Conservation (phyloP, 53 echinoderm and acorn worm genomes). For the Hippasteria phrygiana region DNA sequence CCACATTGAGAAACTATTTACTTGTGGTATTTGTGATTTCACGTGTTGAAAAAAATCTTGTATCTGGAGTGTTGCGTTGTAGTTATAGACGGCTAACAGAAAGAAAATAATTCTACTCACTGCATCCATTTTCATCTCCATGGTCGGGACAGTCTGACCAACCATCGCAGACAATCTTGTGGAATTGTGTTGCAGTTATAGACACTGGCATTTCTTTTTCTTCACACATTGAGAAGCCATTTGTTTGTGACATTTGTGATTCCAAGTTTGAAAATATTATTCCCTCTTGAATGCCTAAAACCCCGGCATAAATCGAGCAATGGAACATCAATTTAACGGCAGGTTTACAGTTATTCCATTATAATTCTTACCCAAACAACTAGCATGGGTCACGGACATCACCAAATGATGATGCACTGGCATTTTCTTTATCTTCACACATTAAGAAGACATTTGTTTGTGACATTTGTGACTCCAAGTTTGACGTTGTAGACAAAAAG, state of each 20-base stretch:
- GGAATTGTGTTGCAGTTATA: background rate
- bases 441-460: background rate
- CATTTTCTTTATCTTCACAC: background rate
- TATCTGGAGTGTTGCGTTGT: too few relatives aligned
- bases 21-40: background rate
- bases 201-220: background rate
- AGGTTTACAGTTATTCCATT: too few relatives aligned
- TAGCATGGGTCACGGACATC: too few relatives aligned
- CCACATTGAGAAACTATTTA: too few relatives aligned
- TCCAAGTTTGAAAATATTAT: background rate
- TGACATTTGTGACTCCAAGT: background rate
- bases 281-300: background rate
- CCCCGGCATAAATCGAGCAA: too few relatives aligned
- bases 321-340: too few relatives aligned
- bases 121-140: background rate
- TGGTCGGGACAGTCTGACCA: background rate
- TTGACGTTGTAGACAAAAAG: background rate
- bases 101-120: background rate
- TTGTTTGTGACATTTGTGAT: constrained; percentile 17
- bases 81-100: background rate
- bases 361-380: too few relatives aligned
- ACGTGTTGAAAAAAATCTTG: background rate
- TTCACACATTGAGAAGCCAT: constrained; percentile 10
- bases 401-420: too few relatives aligned
- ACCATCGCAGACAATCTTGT: background rate